Evolutionary conservation across 1,140 invertebrate species (phyloP).

Genomic region (Cryptotermes secundus): DNA sequence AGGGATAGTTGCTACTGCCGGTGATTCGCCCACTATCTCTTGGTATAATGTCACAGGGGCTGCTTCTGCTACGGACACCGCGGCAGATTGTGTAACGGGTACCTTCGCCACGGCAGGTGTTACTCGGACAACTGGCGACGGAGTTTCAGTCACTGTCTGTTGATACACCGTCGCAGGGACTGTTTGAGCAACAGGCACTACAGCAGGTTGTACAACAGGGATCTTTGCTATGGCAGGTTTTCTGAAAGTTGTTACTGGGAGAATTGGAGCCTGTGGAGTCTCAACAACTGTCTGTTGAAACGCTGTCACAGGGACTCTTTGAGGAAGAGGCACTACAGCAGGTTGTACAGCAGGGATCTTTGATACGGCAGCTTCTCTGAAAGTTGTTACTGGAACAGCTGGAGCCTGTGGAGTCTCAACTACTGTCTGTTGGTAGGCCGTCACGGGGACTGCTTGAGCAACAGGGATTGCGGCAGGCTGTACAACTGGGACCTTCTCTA

Average conservation of each 20-base stretch:
- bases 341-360: conserved; percentile 24
- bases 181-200: background rate
- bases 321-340: background rate
- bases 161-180: background rate
- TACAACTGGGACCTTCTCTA: conserved; percentile 17
- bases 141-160: background rate
- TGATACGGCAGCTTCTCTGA: background rate
- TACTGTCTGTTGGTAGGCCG: background rate
- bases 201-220: background rate
- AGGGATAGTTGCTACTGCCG: background rate
- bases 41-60: background rate
- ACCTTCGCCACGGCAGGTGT: background rate
- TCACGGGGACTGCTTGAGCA: background rate
- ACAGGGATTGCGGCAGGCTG: conserved; percentile 20
- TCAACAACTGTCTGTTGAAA: background rate
- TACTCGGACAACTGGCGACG: background rate
- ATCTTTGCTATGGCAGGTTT: background rate
- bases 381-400: background rate
- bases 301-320: background rate
- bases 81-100: background rate
- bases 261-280: background rate
- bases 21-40: background rate
- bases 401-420: background rate
- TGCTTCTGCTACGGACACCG: background rate
- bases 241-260: background rate